Conservation (phyloP, 2,113 vertebrate species). For the Chinchilla lanigera region DNA sequence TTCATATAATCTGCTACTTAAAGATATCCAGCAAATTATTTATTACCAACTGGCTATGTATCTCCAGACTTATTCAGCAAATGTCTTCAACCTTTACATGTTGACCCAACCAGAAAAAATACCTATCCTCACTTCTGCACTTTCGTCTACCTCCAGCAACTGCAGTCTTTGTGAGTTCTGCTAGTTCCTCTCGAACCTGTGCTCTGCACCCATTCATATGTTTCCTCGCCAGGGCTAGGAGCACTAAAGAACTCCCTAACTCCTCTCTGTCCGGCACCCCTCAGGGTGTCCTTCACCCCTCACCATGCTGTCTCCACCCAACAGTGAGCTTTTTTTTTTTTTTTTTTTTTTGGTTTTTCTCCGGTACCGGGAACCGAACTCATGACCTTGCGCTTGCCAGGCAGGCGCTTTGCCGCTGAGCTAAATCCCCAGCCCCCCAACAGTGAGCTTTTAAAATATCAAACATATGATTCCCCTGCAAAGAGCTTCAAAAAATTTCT, state of each 20-base stretch:
- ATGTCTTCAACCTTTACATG: background rate
- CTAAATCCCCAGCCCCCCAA: too few relatives aligned
- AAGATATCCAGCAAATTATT: background rate
- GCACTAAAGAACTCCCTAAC: background rate
- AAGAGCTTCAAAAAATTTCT: background rate
- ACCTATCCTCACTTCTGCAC: fast-evolving
- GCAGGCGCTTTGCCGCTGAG: too few relatives aligned
- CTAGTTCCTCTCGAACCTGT: background rate
- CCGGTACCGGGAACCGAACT: too few relatives aligned
- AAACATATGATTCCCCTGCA: background rate
- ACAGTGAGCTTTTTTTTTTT: background rate
- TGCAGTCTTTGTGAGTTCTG: fast-evolving
- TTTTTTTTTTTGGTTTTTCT: too few relatives aligned
- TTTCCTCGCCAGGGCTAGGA: fast-evolving
- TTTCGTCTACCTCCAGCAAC: fast-evolving
- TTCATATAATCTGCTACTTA: background rate
- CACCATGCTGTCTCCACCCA: background rate
- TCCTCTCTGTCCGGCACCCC: background rate
- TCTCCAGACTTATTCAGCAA: background rate
- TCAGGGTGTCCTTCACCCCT: fast-evolving
- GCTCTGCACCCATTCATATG: too few relatives aligned
- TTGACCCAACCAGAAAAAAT: background rate
- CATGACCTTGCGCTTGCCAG: too few relatives aligned
- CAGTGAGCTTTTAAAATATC: background rate
- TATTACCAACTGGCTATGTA: too few relatives aligned